Percentiles rank a stretch among this genome's conserved stretches.
Conservation (phyloP, 2,113 vertebrate species). For the Xenopus laevis region DNA sequence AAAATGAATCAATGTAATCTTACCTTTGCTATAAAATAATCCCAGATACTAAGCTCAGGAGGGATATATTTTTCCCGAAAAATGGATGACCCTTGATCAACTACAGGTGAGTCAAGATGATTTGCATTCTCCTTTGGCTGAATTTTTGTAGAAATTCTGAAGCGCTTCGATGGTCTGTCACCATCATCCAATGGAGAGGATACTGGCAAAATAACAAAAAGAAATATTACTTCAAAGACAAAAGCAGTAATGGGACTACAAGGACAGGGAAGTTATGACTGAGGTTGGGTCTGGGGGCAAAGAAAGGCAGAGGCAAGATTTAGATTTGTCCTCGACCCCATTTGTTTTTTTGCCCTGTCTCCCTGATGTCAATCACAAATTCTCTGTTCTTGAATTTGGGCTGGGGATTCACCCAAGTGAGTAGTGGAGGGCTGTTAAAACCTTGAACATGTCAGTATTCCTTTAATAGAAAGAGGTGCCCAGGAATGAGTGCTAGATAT, state of each 20-base stretch:
- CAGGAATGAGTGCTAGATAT: too few relatives aligned
- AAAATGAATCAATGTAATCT: not conserved
- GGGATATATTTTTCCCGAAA: constrained; percentile 86
- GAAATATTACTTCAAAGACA: not conserved
- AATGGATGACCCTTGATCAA: constrained; percentile 66
- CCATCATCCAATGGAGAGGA: constrained; percentile 64
- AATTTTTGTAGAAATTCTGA: constrained; percentile 69
- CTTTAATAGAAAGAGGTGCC: too few relatives aligned
- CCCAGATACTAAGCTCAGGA: constrained; percentile 96
- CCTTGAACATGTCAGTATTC: too few relatives aligned
- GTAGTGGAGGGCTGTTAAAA: too few relatives aligned
- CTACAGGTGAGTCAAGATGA: constrained; percentile 55
- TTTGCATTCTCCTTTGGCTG: constrained; percentile 67
- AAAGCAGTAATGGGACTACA: not conserved
- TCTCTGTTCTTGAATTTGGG: too few relatives aligned
- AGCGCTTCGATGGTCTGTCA: constrained; percentile 71
- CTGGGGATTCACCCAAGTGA: too few relatives aligned
- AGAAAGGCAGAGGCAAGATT: too few relatives aligned
- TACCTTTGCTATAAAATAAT: constrained; percentile 97
- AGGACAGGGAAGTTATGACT: too few relatives aligned
- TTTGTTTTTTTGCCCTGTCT: too few relatives aligned
- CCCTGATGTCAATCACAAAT: too few relatives aligned
- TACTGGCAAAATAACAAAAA: constrained; percentile 54
- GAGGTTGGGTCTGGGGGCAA: too few relatives aligned
- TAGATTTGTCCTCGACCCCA: not conserved